Base-by-base conservation (phyloP, 23 tunicate species). In the Aplidium turbinatum region DNA sequence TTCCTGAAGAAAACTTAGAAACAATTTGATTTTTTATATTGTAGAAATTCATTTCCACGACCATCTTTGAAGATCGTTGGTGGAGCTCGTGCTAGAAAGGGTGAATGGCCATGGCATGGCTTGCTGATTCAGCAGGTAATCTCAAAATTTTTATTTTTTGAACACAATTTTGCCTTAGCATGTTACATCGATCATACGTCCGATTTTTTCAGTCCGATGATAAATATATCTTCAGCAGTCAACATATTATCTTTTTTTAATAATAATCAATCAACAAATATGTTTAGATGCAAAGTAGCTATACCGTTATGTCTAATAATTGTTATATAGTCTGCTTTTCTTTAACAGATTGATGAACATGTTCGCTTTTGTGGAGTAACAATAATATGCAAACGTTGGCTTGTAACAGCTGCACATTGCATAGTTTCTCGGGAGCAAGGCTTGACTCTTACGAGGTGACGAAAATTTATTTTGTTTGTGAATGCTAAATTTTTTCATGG, bases 51-150 rank as follows among this genome's bases (percentile, higher is more conserved):
- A 9, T 42, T 38, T 29, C 5, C 67, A 4, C 36, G 29, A 35
- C 2, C 23, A 21, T 3, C 48, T 7, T 27, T 78, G 1, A 78
- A 65, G 52, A 78, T 78, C 19, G 83, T 78, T 9, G 83, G 83
- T 18, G 83, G 83, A 22, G 47, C 73, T 31, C 68, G 83, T 19
- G 83, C 83, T 0, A 48, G 30, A 18, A 78, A 65, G 26, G 83
- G 83, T 5, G 63, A 78, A 34, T 78, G 68, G 68, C 83, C 83
- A 7, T 78, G 83, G 83, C 83, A 78, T 51, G 83, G 83, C n/a
- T 7, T 78, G 7, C 24, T 78, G 4, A 32, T 78, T 42, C 83
- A 78, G 34, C 68, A 78, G 74, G 83, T 78, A 33, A 1, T n/a
- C n/a, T n/a, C n/a, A n/a, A n/a, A n/a, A n/a, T n/a, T n/a, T n/a